A percentile compares a stretch with the other conserved stretches of the same genome.
These are phyloP conservation scores for Xerus rutilus DNA, from an alignment of 2,797 vertebrate species.

Conservation along the genomic window DNA sequence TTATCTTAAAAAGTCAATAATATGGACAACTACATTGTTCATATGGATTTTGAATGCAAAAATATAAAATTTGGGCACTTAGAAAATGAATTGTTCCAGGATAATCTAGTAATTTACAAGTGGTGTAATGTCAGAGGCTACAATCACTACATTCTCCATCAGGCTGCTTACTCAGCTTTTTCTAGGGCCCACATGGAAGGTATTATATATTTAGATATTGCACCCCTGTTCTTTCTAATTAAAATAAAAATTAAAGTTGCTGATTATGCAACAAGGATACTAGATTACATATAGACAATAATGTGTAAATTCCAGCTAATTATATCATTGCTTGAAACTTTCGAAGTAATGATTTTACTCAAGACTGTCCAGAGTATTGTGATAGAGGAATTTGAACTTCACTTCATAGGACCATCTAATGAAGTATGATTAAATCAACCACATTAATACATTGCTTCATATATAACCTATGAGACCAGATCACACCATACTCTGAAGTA, in stretches of 20 bases:
- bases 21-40: slow-evolving; percentile 30
- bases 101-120: background rate
- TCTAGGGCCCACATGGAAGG: background rate
- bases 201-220: background rate
- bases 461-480: background rate
- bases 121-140: background rate
- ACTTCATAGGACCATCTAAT: background rate
- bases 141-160: background rate
- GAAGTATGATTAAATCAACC: background rate
- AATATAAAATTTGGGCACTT: slow-evolving; percentile 7
- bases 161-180: background rate
- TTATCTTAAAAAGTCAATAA: slow-evolving; percentile 42
- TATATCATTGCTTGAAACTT: background rate
- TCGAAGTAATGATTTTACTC: background rate
- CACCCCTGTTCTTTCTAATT: background rate
- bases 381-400: background rate
- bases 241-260: slow-evolving; percentile 48
- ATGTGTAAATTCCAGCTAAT: background rate
- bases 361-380: background rate
- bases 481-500: background rate
- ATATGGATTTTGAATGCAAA: slow-evolving; percentile 29
- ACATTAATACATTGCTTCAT: background rate
- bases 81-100: background rate
- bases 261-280: slow-evolving; percentile 15
- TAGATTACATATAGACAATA: background rate